Base-by-base conservation (phyloP, 1,140 invertebrate genomes). In the Caenorhabditis brenneri region DNA sequence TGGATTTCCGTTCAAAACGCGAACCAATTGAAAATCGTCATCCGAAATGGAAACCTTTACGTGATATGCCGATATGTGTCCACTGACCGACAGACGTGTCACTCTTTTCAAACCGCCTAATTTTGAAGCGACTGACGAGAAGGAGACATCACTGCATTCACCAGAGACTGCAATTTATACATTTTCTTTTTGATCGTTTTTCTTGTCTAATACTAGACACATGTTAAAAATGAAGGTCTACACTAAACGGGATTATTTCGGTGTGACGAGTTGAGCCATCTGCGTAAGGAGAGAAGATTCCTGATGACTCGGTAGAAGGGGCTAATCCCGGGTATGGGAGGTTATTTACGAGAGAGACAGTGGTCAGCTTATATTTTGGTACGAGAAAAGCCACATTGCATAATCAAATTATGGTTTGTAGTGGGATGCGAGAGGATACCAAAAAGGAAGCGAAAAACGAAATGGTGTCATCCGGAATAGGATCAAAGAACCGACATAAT, bases 41-140 rank as follows among this genome's bases (percentile, higher is more conserved):
- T 82, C 81, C n/a, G 81, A 82, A 33, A 82, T 60, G 60, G 81
- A 65, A 2, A 51, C 81, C 48, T 82, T 60, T 10, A 82, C 60
- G 22, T 48, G 55, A 24, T 82, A 82, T 65, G 55, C 81, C 19
- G 81, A 58, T 29, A 82, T 82, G 46, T 69, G 81, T 69, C 81
- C 81, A n/a, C 36, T 51, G 29, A 82, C 81, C 36, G 81, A 58
- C 22, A 82, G 16, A 46, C 81, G 81, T 42, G 55, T 82, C 46
- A 82, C 39, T 60, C 51, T 65, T 12, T 60, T 58, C n/a, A 74
- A 42, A 48, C 55, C 29, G 46, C 48, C 55, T 42, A 74, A 74
- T 74, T 74, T 74, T n/a, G 65, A 74, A 22, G 65, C 65, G 6
- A 74, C 65, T 9, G 65, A 74, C n/a, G 65, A 74, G 31, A 82